Evolutionary conservation across 2,797 vertebrate species (phyloP).

Genomic region (Syncerus caffer): DNA sequence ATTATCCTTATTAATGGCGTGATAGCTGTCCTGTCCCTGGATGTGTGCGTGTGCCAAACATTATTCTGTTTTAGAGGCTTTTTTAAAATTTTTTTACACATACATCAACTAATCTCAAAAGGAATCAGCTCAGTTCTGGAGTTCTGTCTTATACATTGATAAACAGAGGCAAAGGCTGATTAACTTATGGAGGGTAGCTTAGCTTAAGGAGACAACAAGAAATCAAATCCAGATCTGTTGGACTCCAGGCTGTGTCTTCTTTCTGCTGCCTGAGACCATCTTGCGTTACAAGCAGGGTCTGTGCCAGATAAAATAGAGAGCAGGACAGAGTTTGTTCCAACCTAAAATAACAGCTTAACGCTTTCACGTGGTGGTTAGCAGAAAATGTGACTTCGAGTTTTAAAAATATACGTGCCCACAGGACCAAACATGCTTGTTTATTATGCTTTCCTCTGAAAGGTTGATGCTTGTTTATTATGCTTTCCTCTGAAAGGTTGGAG

Average conservation of each 20-base stretch:
- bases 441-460: neutral
- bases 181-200: neutral
- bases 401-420: neutral
- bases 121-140: neutral
- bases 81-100: neutral
- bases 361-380: neutral
- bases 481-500: neutral
- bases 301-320: neutral
- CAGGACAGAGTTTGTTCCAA: neutral
- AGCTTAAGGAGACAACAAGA: neutral
- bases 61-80: neutral
- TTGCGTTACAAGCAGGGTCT: neutral
- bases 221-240: neutral
- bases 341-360: neutral
- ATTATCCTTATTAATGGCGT: neutral
- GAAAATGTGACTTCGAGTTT: neutral
- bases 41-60: neutral
- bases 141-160: neutral
- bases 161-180: neutral
- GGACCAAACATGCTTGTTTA: neutral
- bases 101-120: neutral
- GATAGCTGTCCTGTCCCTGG: neutral
- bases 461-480: neutral
- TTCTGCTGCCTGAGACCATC: neutral
- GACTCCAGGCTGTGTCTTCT: neutral